phyloP scores from a whole-genome alignment of 2,797 vertebrate species.

The Erethizon dorsatum region DNA sequence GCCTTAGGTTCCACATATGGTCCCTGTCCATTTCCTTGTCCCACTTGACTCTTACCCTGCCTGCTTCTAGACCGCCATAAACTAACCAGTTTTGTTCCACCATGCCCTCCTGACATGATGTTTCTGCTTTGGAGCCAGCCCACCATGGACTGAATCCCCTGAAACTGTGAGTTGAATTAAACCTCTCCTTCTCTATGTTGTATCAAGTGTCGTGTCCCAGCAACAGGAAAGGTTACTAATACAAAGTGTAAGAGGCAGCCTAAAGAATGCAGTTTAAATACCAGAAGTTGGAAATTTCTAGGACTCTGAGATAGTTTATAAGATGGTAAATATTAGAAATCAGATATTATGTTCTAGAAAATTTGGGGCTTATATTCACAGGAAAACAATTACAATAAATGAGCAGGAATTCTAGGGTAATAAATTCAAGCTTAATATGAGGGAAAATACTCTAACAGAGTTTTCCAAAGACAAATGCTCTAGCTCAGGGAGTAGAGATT shows the following conservation, averaged over 20 bases:
- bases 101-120: background rate
- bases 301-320: background rate
- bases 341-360: conserved; percentile 45
- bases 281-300: background rate
- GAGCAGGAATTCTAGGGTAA: conserved; percentile 6
- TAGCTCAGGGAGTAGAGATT: background rate
- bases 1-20: background rate
- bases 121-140: background rate
- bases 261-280: background rate
- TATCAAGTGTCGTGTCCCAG: background rate
- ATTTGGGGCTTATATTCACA: background rate
- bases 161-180: background rate
- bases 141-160: background rate
- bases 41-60: background rate
- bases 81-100: background rate
- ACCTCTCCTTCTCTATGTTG: background rate
- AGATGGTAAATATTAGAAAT: conserved; percentile 46
- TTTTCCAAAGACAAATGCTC: conserved; percentile 39
- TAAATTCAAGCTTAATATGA: background rate
- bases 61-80: too few species aligned
- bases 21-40: background rate
- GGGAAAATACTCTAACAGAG: conserved; percentile 25
- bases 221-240: background rate
- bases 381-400: conserved; percentile 38
- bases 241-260: background rate